Conservation (phyloP, 2,888 invertebrate species). For the Dugesia japonica region DNA sequence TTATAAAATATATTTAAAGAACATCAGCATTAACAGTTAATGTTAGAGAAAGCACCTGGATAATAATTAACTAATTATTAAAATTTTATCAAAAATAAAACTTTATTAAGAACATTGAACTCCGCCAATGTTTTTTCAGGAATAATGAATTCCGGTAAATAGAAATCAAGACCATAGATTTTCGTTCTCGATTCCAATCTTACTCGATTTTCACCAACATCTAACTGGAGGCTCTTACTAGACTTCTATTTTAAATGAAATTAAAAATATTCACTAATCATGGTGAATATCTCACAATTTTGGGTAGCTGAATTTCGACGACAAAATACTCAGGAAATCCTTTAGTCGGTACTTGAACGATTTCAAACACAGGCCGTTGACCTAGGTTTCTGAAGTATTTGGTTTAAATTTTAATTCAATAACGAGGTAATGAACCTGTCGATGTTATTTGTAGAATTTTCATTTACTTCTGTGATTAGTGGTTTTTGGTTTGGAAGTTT, state of each 20-base stretch:
- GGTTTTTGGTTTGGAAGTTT: too few species aligned
- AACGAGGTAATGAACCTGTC: background rate
- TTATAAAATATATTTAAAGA: too few species aligned
- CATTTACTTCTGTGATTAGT: background rate
- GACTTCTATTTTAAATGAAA: slow-evolving; percentile 40
- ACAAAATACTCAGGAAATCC: slow-evolving; percentile 46
- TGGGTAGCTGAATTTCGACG: slow-evolving; percentile 45
- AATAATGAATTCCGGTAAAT: slow-evolving; percentile 39
- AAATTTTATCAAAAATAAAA: background rate
- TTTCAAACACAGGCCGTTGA: slow-evolving; percentile 41
- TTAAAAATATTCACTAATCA: background rate
- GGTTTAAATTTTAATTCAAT: background rate
- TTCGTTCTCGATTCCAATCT: slow-evolving; percentile 43
- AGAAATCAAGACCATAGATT: slow-evolving; percentile 46
- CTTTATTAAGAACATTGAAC: background rate
- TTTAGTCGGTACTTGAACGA: slow-evolving; percentile 44
- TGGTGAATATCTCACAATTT: slow-evolving; percentile 42
- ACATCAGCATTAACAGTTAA: too few species aligned
- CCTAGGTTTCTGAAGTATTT: slow-evolving; percentile 37
- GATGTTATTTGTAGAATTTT: background rate
- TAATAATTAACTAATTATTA: too few species aligned
- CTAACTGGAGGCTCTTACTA: slow-evolving; percentile 42
- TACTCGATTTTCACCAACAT: slow-evolving; percentile 47
- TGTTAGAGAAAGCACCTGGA: too few species aligned
- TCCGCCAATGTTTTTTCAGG: background rate